Percentiles rank a stretch among this genome's conserved stretches.
phyloP scores from a whole-genome alignment of 2,797 vertebrate genomes.

The Diplodus puntazzo region DNA sequence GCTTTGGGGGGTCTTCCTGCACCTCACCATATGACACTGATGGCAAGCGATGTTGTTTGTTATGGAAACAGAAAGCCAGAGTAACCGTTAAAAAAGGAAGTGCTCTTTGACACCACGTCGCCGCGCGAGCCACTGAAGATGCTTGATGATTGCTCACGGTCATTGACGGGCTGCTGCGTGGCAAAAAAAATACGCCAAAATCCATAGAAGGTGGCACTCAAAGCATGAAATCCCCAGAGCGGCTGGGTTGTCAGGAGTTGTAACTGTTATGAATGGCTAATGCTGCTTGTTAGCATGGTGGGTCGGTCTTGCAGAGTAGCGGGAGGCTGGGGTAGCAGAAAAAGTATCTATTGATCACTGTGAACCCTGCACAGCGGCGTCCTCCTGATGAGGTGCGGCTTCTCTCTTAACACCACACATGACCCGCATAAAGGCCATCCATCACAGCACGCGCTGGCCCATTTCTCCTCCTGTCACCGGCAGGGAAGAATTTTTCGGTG shows the following conservation, averaged over 20 bases:
- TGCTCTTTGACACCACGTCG: conserved; percentile 49
- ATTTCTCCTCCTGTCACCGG: conserved; percentile 79
- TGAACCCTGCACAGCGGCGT: conserved; percentile 64
- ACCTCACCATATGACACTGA: conserved; percentile 78
- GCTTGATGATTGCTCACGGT: conserved; percentile 60
- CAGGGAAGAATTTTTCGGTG: conserved; percentile 68
- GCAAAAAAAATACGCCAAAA: conserved; percentile 47
- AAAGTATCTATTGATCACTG: conserved; percentile 79
- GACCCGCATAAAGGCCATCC: conserved; percentile 84
- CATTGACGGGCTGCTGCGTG: conserved; percentile 11
- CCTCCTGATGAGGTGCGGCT: conserved; percentile 76
- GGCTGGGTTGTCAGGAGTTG: conserved; percentile 57
- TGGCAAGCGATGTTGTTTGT: conserved; percentile 65
- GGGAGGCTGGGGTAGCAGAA: conserved; percentile 36
- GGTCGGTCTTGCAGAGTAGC: conserved; percentile 55
- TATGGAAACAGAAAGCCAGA: conserved; percentile 60
- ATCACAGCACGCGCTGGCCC: conserved; percentile 77
- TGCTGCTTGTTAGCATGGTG: conserved; percentile 73
- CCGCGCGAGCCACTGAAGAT: conserved; percentile 21
- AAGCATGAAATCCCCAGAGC: conserved; percentile 48
- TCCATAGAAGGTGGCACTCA: conserved; percentile 69
- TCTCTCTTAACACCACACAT: conserved; percentile 84
- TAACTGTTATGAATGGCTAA: conserved; percentile 74
- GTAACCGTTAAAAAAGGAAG: conserved; percentile 45
- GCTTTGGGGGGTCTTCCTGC: conserved; percentile 74